A percentile compares a stretch with the other conserved stretches of the same genome.
Evolutionary conservation across 2,888 invertebrate species (phyloP).

Genomic region (Fragum sueziense): DNA sequence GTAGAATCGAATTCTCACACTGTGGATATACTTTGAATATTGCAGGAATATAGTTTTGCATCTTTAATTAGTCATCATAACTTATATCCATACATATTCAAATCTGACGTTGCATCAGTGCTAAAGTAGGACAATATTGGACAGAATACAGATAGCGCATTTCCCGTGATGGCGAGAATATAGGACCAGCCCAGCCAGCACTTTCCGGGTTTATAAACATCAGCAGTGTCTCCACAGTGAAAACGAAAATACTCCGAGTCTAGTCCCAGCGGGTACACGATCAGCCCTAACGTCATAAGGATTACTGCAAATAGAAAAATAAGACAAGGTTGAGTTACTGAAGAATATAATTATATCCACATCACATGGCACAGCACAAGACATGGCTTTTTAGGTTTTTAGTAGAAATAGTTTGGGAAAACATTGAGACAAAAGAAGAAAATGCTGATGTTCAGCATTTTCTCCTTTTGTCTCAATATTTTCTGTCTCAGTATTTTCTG

Average conservation of each 20-base stretch:
- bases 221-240: slow-evolving; percentile 78
- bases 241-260: slow-evolving; percentile 81
- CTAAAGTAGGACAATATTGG: slow-evolving; percentile 79
- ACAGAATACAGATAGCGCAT: slow-evolving; percentile 82
- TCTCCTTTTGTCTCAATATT: no score
- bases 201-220: slow-evolving; percentile 77
- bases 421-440: no score
- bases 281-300: slow-evolving; percentile 81
- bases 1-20: background rate
- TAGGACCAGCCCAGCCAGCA: slow-evolving; percentile 83
- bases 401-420: no score
- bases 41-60: background rate
- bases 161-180: slow-evolving; percentile 82
- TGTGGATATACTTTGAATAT: background rate
- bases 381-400: no score
- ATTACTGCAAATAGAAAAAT: slow-evolving; percentile 79
- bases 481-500: no score
- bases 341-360: no score
- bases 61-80: slow-evolving; percentile 12
- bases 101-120: slow-evolving; percentile 7
- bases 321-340: no score
- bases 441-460: no score
- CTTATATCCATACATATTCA: slow-evolving; percentile 13
- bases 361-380: no score
- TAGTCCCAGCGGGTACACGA: slow-evolving; percentile 82